A percentile compares a stretch with the other conserved stretches of the same genome.
phyloP scores from a whole-genome alignment of 2,797 vertebrate species.

The Tympanoctomys barrerae region DNA sequence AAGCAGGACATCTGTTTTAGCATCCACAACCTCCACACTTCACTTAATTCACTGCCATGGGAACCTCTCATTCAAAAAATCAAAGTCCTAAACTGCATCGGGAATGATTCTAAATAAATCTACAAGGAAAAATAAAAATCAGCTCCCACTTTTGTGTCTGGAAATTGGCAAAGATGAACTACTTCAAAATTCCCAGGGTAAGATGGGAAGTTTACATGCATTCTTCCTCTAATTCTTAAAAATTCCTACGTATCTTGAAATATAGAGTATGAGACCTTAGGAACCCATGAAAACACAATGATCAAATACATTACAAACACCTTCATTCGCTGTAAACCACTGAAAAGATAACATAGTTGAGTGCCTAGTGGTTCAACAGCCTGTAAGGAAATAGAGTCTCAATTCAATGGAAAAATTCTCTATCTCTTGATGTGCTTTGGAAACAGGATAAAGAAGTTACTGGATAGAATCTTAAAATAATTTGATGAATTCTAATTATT shows the following conservation, averaged over 20 bases:
- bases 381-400: not conserved
- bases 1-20: not conserved
- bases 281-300: not conserved
- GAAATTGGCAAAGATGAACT: constrained; percentile 37
- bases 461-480: constrained; percentile 43
- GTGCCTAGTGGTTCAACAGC: not conserved
- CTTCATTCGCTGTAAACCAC: constrained; percentile 29
- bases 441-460: constrained; percentile 54
- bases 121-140: constrained; percentile 46
- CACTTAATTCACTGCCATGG: constrained; percentile 7
- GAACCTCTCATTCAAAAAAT: constrained; percentile 48
- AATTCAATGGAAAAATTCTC: not conserved
- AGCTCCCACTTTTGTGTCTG: not conserved
- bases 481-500: constrained; percentile 56
- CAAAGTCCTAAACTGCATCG: constrained; percentile 1
- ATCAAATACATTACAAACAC: not conserved
- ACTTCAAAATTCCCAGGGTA: constrained; percentile 21
- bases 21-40: constrained; percentile 23
- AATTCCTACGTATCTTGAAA: constrained; percentile 3
- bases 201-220: not conserved
- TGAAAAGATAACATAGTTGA: not conserved
- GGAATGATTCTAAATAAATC: constrained; percentile 49
- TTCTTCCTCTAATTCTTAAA: not conserved
- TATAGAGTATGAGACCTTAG: not conserved
- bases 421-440: constrained; percentile 54